Conservation (phyloP, 2,888 invertebrate genomes). For the Apantesis nais region DNA sequence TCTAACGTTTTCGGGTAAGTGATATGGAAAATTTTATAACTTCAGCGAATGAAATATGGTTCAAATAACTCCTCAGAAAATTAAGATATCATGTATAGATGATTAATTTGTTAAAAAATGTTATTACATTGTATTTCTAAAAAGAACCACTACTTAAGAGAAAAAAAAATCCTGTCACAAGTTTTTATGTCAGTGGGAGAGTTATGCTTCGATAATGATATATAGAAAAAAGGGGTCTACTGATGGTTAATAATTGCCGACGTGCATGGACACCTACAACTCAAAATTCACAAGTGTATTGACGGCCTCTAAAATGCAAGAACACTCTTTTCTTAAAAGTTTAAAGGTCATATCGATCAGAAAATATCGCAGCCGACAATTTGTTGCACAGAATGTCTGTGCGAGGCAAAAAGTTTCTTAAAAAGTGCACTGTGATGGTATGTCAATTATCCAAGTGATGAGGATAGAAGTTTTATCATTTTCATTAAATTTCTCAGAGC, state of each 20-base stretch:
- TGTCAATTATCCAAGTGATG: background rate
- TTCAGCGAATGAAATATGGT: conserved; percentile 6
- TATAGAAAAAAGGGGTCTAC: background rate
- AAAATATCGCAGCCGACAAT: no score
- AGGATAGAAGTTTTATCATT: background rate
- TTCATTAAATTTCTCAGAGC: background rate
- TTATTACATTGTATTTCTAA: background rate
- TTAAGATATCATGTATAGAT: background rate
- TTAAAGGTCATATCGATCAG: background rate
- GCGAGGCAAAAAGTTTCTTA: background rate
- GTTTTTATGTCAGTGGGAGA: background rate
- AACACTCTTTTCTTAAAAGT: background rate
- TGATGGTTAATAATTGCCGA: background rate
- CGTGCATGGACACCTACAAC: no score
- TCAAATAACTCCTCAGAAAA: background rate
- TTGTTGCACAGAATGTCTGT: no score
- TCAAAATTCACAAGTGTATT: background rate
- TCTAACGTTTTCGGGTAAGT: conserved; percentile 18
- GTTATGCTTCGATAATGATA: background rate
- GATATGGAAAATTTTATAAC: conserved; percentile 9
- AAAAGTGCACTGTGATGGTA: background rate
- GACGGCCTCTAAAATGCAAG: background rate
- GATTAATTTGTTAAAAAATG: background rate
- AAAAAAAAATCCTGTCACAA: background rate
- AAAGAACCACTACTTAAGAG: background rate